A percentile compares a stretch with the other conserved stretches of the same genome.
These are phyloP conservation scores for Lophochroa leadbeateri DNA, from an alignment of 2,113 vertebrate species.

Conservation along the genomic window DNA sequence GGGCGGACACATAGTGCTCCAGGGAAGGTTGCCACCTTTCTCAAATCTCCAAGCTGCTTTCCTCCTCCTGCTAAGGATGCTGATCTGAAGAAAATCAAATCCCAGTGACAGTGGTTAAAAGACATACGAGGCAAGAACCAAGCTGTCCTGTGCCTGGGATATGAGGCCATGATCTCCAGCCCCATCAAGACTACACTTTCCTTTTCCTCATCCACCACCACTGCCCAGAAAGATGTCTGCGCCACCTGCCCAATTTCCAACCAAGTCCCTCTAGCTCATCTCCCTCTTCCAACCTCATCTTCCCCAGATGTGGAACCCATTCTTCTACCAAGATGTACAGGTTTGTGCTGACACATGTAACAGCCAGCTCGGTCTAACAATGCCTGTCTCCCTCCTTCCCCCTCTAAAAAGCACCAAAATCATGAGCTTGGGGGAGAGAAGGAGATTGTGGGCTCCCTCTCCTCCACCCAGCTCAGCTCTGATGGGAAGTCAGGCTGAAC, in stretches of 20 bases:
- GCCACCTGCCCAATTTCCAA: not conserved
- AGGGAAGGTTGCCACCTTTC: not conserved
- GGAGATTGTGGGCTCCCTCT: not conserved
- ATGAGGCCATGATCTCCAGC: not conserved
- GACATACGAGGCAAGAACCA: not conserved
- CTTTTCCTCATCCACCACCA: not conserved
- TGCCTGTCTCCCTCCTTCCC: not conserved
- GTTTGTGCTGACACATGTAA: not conserved
- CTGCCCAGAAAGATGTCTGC: not conserved
- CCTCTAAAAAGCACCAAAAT: not conserved
- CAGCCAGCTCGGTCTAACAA: not conserved
- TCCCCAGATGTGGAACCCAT: not conserved
- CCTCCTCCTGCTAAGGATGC: not conserved
- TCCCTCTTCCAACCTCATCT: not conserved
- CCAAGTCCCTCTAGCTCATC: not conserved
- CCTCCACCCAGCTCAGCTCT: not conserved
- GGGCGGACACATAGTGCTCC: accelerated
- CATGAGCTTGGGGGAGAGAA: not conserved
- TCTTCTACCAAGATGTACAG: not conserved
- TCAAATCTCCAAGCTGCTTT: not conserved
- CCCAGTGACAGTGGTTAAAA: not conserved
- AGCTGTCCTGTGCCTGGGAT: not conserved
- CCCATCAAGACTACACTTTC: not conserved
- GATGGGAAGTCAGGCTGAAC: not conserved
- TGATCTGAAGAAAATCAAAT: not conserved